Base-by-base conservation (phyloP, 2,797 vertebrate genomes). In the Glossophaga mutica region DNA sequence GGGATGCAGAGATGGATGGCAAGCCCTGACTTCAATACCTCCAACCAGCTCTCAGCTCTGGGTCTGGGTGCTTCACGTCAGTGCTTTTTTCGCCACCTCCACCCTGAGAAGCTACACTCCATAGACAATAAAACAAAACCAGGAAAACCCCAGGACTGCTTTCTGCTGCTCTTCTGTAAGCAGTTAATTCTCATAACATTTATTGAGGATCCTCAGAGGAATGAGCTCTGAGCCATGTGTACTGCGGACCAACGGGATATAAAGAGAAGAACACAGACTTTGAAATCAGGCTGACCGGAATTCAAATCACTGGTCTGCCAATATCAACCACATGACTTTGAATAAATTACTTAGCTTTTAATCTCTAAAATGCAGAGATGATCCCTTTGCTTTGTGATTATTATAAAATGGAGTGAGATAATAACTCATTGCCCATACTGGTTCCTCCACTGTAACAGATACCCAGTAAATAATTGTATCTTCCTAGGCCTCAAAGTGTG, bases 41-140 rank as follows among this genome's bases (percentile, higher is more conserved):
- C 37, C n/a, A 50, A 46, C 16, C 4, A 84, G 42, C 22, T 46
- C 37, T 19, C 6, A 78, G 37, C 22, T 46, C 37, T 14, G 29
- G 32, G 42, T 52, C 18, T 48, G 16, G 32, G 39, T 59, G 29
- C 1, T 6, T 48, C 15, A 3, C 0, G 0, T 42, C 44, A 37
- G 4, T 46, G 32, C 46, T 92, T 78, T 83, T 11, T 19, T 8
- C 11, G 21, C 37, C 3, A 6, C 29, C 24, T 59, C 1, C 2
- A 52, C 10, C 29, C 34, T 6, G 26, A 32, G 48, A 67, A 74
- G 70, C 26, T 81, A 32, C 3, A 34, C 9, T 32, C 24, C 11
- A 87, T 4, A 52, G 48, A 48, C 3, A 74, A 59, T 34, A 22
- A 22, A 62, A 65, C 44, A 90, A 42, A 71, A 76, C 22, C 2